These are phyloP conservation scores for Protaetia brevitarsis DNA, from an alignment of 1,140 invertebrate genomes.

Conservation along the genomic window DNA sequence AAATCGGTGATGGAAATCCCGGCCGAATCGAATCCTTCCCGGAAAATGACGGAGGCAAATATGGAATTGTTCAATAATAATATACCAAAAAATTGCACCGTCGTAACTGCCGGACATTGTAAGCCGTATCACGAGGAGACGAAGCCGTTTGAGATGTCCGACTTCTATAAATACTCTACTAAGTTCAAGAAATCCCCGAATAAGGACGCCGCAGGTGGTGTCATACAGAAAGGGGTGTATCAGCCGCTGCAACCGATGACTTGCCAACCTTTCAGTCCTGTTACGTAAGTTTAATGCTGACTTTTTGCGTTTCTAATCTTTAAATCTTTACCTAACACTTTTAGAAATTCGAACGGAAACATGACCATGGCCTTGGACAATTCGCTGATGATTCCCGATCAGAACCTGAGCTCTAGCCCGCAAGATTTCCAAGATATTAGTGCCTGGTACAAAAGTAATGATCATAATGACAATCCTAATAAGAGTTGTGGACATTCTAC, in stretches of 20 bases:
- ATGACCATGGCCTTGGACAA: not conserved
- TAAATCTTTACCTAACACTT: constrained; percentile 8
- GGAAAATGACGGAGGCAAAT: constrained; percentile 43
- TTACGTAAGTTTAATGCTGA: constrained; percentile 23
- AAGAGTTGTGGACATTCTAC: constrained; percentile 36
- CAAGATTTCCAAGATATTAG: constrained; percentile 43
- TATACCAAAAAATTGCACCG: constrained; percentile 75
- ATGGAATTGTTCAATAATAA: constrained; percentile 50
- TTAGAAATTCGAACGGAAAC: constrained; percentile 28
- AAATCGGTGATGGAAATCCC: constrained; percentile 44
- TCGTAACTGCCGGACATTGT: constrained; percentile 83
- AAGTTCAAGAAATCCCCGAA: constrained; percentile 57
- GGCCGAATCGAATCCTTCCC: constrained; percentile 43
- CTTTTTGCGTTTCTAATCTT: not conserved
- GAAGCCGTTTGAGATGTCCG: constrained; percentile 95
- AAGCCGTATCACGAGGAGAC: constrained; percentile 90
- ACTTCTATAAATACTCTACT: constrained; percentile 96
- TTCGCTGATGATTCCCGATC: not conserved
- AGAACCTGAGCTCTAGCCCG: not conserved
- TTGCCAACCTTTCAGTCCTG: constrained; percentile 29
- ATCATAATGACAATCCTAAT: constrained; percentile 38
- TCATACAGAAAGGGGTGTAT: constrained; percentile 32
- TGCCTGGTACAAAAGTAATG: constrained; percentile 44
- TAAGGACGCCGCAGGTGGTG: constrained; percentile 21
- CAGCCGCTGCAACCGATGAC: constrained; percentile 33